phyloP scores from a whole-genome alignment of 2,113 vertebrate species.

The Paedocypris sp. region DNA sequence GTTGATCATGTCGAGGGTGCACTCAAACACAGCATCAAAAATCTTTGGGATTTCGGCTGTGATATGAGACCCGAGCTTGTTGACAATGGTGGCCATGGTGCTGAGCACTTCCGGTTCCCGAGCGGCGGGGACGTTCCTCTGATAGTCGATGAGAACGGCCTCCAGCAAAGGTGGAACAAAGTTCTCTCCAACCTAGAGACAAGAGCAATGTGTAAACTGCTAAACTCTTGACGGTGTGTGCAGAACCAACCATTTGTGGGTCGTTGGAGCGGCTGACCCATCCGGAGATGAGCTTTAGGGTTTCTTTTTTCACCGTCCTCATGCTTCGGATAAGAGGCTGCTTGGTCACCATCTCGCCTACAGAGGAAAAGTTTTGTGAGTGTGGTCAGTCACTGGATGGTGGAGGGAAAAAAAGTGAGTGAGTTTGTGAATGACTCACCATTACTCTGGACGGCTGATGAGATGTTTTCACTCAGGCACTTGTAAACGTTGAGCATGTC shows the following conservation, averaged over 20 bases:
- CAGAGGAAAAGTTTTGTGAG: not conserved
- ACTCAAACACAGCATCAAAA: constrained; percentile 94
- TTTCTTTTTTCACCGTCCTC: constrained; percentile 94
- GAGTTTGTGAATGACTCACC: constrained; percentile 50
- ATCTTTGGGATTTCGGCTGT: constrained; percentile 94
- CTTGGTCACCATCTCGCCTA: constrained; percentile 95
- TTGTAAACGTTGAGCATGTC: constrained; percentile 98
- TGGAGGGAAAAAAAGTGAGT: not conserved
- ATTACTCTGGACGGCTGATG: constrained; percentile 89
- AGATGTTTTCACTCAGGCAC: constrained; percentile 98
- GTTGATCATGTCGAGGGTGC: constrained; percentile 96
- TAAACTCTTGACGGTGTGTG: not conserved
- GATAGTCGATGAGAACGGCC: constrained; percentile 92
- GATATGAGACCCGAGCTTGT: constrained; percentile 86
- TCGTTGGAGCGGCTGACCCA: constrained; percentile 95
- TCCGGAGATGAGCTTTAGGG: constrained; percentile 89
- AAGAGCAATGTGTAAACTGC: not conserved
- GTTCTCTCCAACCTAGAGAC: constrained; percentile 80
- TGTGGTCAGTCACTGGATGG: too few species aligned
- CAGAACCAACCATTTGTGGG: constrained; percentile 82
- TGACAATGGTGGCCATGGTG: constrained; percentile 94
- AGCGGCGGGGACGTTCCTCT: constrained; percentile 87
- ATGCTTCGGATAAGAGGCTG: constrained; percentile 92
- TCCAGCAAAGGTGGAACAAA: constrained; percentile 90
- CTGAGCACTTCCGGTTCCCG: constrained; percentile 92